Base-by-base conservation (phyloP, 2,797 vertebrate species). In the Cyclura pinguis region DNA sequence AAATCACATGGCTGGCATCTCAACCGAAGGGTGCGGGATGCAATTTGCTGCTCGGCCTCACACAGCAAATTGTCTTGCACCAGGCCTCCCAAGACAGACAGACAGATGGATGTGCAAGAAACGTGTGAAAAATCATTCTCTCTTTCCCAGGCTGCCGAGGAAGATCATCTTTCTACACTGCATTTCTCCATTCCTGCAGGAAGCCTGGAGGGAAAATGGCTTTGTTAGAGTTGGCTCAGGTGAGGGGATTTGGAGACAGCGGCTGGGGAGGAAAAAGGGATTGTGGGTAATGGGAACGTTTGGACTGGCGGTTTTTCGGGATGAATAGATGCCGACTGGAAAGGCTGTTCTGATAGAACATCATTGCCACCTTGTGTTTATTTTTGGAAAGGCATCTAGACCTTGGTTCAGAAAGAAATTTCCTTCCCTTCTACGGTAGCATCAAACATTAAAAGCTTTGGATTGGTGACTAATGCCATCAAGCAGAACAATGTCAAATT, bases 181-280 rank as follows among this genome's bases (percentile, higher is more conserved):
- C 32, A n/a, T 86, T 86, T 74, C 84, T 90, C 55, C 67, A 74
- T 29, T 80, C 67, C 52, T 86, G 78, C 84, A 62, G 55, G 32
- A 81, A 55, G 4, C 22, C 22, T 6, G 42, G 89, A 20, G 32
- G 27, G 50, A 29, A 81, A 14, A 50, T 16, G 38, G 62, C 27
- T 69, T 69, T 47, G 32, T 16, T 78, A 1, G 13, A 86, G 20
- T 7, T 20, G 6, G 13, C 55, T 62, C 89, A 86, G 84, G 89
- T 90, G 50, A 86, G 20, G 18, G 77, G 8, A 22, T 0, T 42
- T 73, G 59, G 14, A 62, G 10, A 27, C 29, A 9, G 3, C 13
- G 6, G 35, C 18, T 22, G 35, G 80, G 67, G 35, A 85, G 59
- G 5, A 18, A 67, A 42, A 76, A 84, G 12, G 47, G 59, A 85